phyloP scores from a whole-genome alignment of 1,140 invertebrate genomes.

The Solenopsis fugax region DNA sequence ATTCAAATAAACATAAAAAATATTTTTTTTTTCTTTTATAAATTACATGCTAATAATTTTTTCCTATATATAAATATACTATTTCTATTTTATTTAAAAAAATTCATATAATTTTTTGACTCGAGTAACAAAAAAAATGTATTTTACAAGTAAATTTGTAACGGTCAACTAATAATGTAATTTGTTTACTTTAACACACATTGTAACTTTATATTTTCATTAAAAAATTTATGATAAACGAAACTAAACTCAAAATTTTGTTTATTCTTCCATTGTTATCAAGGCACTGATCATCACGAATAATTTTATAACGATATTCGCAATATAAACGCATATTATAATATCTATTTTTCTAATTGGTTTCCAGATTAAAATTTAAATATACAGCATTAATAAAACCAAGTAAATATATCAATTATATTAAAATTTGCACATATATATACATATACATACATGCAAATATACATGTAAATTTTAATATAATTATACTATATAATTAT shows the following conservation, averaged over 20 bases:
- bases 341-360: conserved; percentile 7
- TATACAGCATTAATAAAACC: background rate
- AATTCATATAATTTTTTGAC: background rate
- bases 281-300: conserved; percentile 43
- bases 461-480: too few species aligned
- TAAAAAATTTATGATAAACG: background rate
- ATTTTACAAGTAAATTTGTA: too few species aligned
- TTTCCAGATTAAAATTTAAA: conserved; percentile 21
- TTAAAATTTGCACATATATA: background rate
- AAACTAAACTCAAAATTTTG: background rate
- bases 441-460: background rate
- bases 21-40: too few species aligned
- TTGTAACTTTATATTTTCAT: background rate
- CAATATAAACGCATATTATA: background rate
- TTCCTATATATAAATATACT: background rate
- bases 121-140: background rate
- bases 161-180: background rate
- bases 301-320: conserved; percentile 3
- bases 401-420: background rate
- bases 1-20: conserved; percentile 17
- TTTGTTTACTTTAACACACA: background rate
- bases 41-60: background rate
- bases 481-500: too few species aligned
- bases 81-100: background rate
- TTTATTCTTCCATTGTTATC: background rate